A percentile compares a stretch with the other conserved stretches of the same genome.
Evolutionary conservation across 1,140 invertebrate species (phyloP).

Genomic region (Saccostrea cuccullata): DNA sequence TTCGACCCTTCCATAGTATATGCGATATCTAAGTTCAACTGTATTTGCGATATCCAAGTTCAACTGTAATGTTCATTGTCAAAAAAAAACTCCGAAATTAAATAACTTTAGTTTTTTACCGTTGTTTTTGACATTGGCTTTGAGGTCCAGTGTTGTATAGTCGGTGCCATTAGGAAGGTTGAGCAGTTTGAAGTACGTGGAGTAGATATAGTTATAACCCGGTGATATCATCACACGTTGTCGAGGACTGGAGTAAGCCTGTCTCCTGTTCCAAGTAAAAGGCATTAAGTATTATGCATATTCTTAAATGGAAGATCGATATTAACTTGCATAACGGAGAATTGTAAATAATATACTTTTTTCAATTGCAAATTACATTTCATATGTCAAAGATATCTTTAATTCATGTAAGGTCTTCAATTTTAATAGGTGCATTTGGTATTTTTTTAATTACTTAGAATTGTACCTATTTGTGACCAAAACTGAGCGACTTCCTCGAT

Average conservation of each 20-base stretch:
- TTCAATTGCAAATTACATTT: background rate
- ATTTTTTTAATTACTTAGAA: background rate
- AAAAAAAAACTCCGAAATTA: too few relatives aligned
- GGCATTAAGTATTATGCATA: background rate
- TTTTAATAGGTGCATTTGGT: too few relatives aligned
- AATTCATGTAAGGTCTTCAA: too few relatives aligned
- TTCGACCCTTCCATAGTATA: too few relatives aligned
- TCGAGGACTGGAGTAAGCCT: background rate
- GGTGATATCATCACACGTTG: background rate
- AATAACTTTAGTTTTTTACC: background rate
- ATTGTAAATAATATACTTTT: background rate
- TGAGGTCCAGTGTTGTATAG: background rate
- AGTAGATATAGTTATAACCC: conserved; percentile 30
- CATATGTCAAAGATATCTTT: background rate
- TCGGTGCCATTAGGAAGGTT: background rate
- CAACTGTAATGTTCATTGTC: too few relatives aligned
- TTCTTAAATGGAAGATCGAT: background rate
- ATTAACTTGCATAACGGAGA: background rate
- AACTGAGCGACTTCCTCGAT: background rate
- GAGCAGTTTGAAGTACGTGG: conserved; percentile 34
- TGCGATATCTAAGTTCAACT: too few relatives aligned
- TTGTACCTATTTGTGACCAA: conserved; percentile 32
- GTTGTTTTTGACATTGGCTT: background rate
- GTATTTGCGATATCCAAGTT: too few relatives aligned
- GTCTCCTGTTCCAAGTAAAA: background rate